Evolutionary conservation across 2,797 vertebrate genomes (phyloP), one percentile per base, ranked within the genome.

Genomic region (Phataginus tetradactyla): DNA sequence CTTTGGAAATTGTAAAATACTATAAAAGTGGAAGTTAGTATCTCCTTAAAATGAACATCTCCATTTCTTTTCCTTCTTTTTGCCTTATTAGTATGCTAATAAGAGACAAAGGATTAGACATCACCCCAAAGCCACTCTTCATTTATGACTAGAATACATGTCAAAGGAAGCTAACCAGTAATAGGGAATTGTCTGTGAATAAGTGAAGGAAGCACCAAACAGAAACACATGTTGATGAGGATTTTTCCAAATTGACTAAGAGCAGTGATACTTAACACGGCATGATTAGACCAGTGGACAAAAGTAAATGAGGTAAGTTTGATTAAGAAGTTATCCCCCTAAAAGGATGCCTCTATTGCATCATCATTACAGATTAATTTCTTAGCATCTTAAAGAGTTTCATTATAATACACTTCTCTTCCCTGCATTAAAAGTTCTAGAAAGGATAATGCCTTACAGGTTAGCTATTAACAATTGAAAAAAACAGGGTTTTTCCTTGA

Each of bases 271-370:
- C 32, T 71, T 74, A 83, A 89, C 72, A 25, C 72, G 86, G 13
- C 29, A 91, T 37, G 17, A 86, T 86, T 77, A 94, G 53, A 77
- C 27, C 34, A 4, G 42, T 91, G 39, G 69, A 81, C 3, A 88
- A 95, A 93, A 85, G 15, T 63, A 88, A 94, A 90, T 69, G 14
- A 96, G 86, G 86, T 55, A 79, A 42, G 13, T 84, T 71, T 66
- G 11, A 74, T 51, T 86, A 90, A 64, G 55, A 83, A 7, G 15
- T 34, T 68, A 59, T 85, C 11, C 21, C 32, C 64, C 20, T 32
- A 51, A 68, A 57, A 86, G 59, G 37, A 49, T 61, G 5, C 10
- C 39, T 63, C 20, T 37, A 74, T 86, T 59, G 37, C 8, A 80
- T 68, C 11, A 84, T 64, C 75, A 69, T 79, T 91, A 83, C 4